Base-by-base conservation (phyloP, 2,113 vertebrate genomes). In the Anthoscopus minutus region DNA sequence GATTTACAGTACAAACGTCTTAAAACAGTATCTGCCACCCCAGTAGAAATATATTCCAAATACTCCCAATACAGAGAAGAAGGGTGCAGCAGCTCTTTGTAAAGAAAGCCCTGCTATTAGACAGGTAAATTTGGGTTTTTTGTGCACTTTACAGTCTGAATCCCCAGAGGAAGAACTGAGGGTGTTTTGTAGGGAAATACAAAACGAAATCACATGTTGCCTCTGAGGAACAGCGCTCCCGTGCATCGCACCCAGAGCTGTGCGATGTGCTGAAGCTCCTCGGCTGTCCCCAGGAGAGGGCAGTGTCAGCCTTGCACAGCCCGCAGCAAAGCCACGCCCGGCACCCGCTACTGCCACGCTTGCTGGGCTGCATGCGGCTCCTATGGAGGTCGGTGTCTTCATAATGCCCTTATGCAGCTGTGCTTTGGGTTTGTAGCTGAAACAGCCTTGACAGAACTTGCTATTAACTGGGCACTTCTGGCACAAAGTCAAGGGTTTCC, bases 381-480 rank as follows among this genome's bases (percentile, higher is more conserved):
- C 0, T 1, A 3, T 0, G 6, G 24, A 64, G 35, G 6, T 4
- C 37, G 11, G 27, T 3, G n/a, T 7, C 38, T 13, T 7, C 47
- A 2, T 3, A 50, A 13, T 0, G 20, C 14, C 19, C 1, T 0
- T 5, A 11, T 0, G 2, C 69, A 17, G 38, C 27, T 20, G 27
- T 2, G 3, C n/a, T 58, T 24, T 6, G 35, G 5, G 13, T 17
- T 0, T 24, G 40, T 4, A 31, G 57, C n/a, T 76, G 14, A 27
- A 67, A 9, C 27, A 33, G 21, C 2, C 1, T 1, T n/a, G 27
- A 12, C 0, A 37, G 17, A 6, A 71, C 38, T 37, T 64, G n/a
- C 10, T 67, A 1, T 4, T 45, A n/a, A 42, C 30, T 38, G 14
- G 69, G 23, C 6, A 16, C 18, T 42, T 30, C 51, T 20, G 38